phyloP scores from a whole-genome alignment of 2,113 vertebrate genomes.

The Varanus komodoensis region DNA sequence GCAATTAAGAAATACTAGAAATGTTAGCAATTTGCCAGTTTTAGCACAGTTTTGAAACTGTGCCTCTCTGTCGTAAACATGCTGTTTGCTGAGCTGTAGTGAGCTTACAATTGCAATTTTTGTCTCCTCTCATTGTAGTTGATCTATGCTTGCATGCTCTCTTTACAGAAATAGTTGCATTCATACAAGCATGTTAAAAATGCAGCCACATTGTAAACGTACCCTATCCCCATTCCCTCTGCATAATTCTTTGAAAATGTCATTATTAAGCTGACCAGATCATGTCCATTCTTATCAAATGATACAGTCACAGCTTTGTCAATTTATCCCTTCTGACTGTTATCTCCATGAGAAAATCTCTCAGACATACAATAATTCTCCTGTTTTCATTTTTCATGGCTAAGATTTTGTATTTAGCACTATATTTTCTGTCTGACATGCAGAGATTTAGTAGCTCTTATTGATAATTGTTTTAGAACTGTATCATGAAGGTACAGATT shows the following conservation, averaged over 20 bases:
- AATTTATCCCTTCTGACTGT: background rate
- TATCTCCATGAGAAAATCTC: conserved; percentile 5
- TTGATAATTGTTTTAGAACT: background rate
- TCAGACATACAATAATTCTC: conserved; percentile 14
- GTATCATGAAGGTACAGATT: background rate
- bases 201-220: background rate
- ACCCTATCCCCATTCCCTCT: background rate
- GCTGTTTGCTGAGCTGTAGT: background rate
- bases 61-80: background rate
- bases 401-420: background rate
- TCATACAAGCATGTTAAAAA: background rate
- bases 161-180: background rate
- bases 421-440: background rate
- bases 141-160: background rate
- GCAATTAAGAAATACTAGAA: background rate
- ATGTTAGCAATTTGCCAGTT: background rate
- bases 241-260: background rate
- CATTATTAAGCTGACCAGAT: background rate
- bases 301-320: background rate
- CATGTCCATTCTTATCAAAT: background rate
- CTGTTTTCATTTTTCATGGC: background rate
- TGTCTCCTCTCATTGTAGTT: background rate
- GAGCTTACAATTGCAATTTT: background rate
- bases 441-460: background rate
- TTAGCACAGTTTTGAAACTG: background rate